Percentiles rank a stretch among this genome's conserved stretches.
Conservation (phyloP, 2,888 invertebrate species). For the Isoperla grammatica region DNA sequence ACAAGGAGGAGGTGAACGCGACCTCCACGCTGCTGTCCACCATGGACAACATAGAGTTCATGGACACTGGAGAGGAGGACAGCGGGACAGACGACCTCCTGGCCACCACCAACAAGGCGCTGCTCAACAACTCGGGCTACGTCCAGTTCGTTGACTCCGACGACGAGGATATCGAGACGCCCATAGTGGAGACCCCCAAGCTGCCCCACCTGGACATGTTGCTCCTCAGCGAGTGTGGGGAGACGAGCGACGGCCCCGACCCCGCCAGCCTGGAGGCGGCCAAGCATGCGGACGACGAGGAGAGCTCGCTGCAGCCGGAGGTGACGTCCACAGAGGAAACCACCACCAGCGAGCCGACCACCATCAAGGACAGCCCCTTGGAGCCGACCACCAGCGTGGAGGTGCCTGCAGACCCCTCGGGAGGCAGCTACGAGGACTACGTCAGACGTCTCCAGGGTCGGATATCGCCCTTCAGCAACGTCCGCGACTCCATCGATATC, state of each 20-base stretch:
- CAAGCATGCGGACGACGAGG: slow-evolving; percentile 42
- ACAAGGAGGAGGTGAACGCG: slow-evolving; percentile 40
- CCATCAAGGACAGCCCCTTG: slow-evolving; percentile 43
- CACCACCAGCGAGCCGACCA: slow-evolving; percentile 35
- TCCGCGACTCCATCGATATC: slow-evolving; percentile 61
- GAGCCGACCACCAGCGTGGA: slow-evolving; percentile 36
- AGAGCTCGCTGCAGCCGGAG: slow-evolving; percentile 52
- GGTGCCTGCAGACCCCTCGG: slow-evolving; percentile 34
- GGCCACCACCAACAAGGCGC: slow-evolving; percentile 49
- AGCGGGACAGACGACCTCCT: slow-evolving; percentile 55
- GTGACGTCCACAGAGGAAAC: slow-evolving; percentile 58
- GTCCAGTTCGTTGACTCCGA: slow-evolving; percentile 57
- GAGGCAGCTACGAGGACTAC: slow-evolving; percentile 52
- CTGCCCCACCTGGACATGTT: slow-evolving; percentile 21
- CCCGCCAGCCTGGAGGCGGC: slow-evolving; percentile 26
- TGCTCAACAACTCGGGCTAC: slow-evolving; percentile 59
- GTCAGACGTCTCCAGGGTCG: slow-evolving; percentile 61
- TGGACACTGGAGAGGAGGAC: slow-evolving; percentile 70
- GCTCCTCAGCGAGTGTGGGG: slow-evolving; percentile 24
- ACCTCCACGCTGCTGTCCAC: slow-evolving; percentile 27
- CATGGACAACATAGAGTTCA: slow-evolving; percentile 56
- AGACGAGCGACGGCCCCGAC: slow-evolving; percentile 26
- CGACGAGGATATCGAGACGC: slow-evolving; percentile 43
- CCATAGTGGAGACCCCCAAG: slow-evolving; percentile 41
- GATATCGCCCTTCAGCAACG: slow-evolving; percentile 64